These are phyloP conservation scores for Craniophora ligustri DNA, from an alignment of 2,888 invertebrate species.

Conservation along the genomic window DNA sequence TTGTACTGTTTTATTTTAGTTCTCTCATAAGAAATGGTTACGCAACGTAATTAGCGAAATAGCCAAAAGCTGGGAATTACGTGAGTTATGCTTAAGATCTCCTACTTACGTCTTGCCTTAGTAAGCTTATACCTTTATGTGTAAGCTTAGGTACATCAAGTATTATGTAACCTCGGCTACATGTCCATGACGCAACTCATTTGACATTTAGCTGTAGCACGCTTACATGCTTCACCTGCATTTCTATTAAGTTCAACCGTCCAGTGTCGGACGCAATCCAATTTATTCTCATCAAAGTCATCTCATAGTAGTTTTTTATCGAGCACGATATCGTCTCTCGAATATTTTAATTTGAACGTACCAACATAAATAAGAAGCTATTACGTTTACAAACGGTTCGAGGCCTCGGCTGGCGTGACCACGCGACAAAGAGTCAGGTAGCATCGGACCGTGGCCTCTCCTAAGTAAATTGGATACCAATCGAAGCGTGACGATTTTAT, in stretches of 20 bases:
- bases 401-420: conserved; percentile 71
- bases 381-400: conserved; percentile 72
- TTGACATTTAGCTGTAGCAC: conserved; percentile 51
- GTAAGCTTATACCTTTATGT: conserved; percentile 25
- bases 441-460: conserved; percentile 67
- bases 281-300: conserved; percentile 71
- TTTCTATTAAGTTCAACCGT: conserved; percentile 51
- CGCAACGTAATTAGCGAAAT: conserved; percentile 36
- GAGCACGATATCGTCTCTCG: conserved; percentile 60
- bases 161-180: conserved; percentile 41
- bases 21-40: conserved; percentile 11
- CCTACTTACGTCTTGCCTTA: conserved; percentile 24
- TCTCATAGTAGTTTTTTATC: conserved; percentile 66
- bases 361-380: conserved; percentile 75
- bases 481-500: conserved; percentile 81
- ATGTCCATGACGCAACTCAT: conserved; percentile 39
- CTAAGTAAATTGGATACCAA: conserved; percentile 83
- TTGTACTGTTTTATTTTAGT: conserved; percentile 6
- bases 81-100: conserved; percentile 32
- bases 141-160: conserved; percentile 6
- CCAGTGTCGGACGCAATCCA: conserved; percentile 61
- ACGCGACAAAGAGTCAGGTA: conserved; percentile 79
- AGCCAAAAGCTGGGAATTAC: conserved; percentile 21
- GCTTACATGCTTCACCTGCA: conserved; percentile 46
- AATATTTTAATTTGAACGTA: conserved; percentile 82